Base-by-base conservation (phyloP, 2,797 vertebrate species). In the Fundulus diaphanus region DNA sequence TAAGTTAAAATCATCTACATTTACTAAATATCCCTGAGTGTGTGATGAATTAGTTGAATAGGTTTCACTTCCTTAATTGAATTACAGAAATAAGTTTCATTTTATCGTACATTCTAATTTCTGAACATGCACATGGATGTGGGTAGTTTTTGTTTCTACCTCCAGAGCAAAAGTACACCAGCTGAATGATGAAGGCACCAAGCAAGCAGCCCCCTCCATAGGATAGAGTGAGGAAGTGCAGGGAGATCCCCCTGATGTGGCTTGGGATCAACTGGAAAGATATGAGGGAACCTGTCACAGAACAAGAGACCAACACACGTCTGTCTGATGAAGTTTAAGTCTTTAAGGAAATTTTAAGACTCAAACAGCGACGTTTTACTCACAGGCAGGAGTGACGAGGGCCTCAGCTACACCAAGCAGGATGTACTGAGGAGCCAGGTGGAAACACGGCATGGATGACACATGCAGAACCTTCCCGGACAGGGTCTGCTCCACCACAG, bases 401-500 rank as follows among this genome's bases (percentile, higher is more conserved):
- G 96, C 96, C 92, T 99, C 98, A 1, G 98, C 97, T 22, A 98
- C 85, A 72, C 97, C 97, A 0, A 99, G 96, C 18, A 99, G 91
- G 83, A 97, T 68, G 54, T 99, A 98, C 81, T 98, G 98, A 82
- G 97, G 97, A 3, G 94, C 93, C 79, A 99, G 90, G 67, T 96
- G 95, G 89, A 97, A 93, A 75, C 96, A 97, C 1, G 96, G 91
- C 97, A 97, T 97, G 78, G 97, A 97, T 3, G 97, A 99, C 68
- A 97, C 95, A 2, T 95, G 90, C 61, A 97, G 86, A 22, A 95
- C 91, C 83, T 96, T 95, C 33, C 97, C 95, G 0, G 96, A 97
- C 46, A 97, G 87, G 0, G 85, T 95, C 92, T 98, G 97, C 82
- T 97, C 93, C 92, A 96, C 88, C 82, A 90, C 87, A 7, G 96